Conservation (phyloP, 1,140 invertebrate genomes). For the Ceratoteleas bidentatus region DNA sequence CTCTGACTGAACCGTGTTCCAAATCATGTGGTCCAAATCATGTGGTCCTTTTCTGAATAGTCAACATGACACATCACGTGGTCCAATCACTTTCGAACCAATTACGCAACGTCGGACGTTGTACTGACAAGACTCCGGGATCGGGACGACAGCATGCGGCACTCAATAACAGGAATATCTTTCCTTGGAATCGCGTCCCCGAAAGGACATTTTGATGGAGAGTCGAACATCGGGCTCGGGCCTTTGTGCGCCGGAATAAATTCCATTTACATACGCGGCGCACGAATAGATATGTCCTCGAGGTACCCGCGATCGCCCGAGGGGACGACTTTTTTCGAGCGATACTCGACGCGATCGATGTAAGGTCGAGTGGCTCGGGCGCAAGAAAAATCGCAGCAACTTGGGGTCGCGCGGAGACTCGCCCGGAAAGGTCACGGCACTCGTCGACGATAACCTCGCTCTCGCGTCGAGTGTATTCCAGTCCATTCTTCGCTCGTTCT, state of each 20-base stretch:
- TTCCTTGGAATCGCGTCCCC: constrained; percentile 63
- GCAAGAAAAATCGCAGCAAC: constrained; percentile 59
- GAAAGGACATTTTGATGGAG: constrained; percentile 66
- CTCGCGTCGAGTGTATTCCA: constrained; percentile 57
- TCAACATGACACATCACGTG: no score
- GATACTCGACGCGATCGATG: constrained; percentile 61
- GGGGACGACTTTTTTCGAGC: constrained; percentile 63
- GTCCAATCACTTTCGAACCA: no score
- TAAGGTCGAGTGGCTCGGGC: constrained; percentile 58
- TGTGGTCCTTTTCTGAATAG: no score
- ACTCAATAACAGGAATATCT: constrained; percentile 64
- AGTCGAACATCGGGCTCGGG: constrained; percentile 53
- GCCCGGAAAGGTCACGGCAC: constrained; percentile 45
- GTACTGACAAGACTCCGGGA: no score
- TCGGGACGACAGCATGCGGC: background rate
- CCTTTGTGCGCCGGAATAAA: constrained; percentile 69
- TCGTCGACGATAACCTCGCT: constrained; percentile 64
- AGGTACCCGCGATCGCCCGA: constrained; percentile 62
- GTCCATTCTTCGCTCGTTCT: constrained; percentile 48
- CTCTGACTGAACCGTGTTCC: no score
- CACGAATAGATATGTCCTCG: constrained; percentile 69
- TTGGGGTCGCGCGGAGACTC: constrained; percentile 10
- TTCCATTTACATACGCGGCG: constrained; percentile 72
- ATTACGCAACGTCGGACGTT: no score
- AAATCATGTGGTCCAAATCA: no score